These are phyloP conservation scores for Palythoa grandiflora DNA, from an alignment of 92 coral and sea anemone genomes.

Conservation along the genomic window DNA sequence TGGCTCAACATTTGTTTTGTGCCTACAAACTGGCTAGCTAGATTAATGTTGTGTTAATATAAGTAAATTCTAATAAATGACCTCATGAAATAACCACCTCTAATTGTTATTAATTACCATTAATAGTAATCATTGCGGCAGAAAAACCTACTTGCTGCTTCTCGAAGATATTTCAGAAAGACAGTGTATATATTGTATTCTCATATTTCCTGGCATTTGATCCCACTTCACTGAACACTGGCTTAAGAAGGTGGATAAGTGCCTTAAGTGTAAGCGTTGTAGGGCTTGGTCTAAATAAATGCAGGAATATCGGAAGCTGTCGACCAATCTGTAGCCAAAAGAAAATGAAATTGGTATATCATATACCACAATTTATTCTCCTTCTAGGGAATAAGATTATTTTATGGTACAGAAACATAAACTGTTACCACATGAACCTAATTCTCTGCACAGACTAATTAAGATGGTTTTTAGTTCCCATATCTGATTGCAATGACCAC, in stretches of 20 bases:
- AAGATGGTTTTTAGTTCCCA: neutral
- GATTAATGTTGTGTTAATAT: neutral
- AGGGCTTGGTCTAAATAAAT: conserved; percentile 11
- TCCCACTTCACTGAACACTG: conserved; percentile 21
- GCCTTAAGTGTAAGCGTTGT: conserved; percentile 5
- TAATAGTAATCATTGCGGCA: neutral
- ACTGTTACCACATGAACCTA: neutral
- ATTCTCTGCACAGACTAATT: conserved; percentile 2
- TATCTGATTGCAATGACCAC: neutral
- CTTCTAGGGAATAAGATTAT: neutral
- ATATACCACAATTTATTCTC: neutral
- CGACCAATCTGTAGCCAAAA: conserved; percentile 1
- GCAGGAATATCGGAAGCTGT: conserved; percentile 16
- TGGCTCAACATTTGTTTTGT: neutral
- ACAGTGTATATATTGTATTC: neutral
- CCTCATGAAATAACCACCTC: neutral
- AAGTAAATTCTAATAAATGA: neutral
- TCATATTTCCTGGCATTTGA: conserved; percentile 23
- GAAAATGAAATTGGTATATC: neutral
- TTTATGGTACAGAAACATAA: conserved; percentile 2
- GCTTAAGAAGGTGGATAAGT: neutral
- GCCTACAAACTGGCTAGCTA: conserved; percentile 5
- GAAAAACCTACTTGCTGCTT: conserved; percentile 15
- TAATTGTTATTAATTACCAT: neutral
- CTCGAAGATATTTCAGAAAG: neutral